These are phyloP conservation scores for Pseudomyrmex cubaensis DNA, from an alignment of 1,140 invertebrate genomes.

Conservation along the genomic window DNA sequence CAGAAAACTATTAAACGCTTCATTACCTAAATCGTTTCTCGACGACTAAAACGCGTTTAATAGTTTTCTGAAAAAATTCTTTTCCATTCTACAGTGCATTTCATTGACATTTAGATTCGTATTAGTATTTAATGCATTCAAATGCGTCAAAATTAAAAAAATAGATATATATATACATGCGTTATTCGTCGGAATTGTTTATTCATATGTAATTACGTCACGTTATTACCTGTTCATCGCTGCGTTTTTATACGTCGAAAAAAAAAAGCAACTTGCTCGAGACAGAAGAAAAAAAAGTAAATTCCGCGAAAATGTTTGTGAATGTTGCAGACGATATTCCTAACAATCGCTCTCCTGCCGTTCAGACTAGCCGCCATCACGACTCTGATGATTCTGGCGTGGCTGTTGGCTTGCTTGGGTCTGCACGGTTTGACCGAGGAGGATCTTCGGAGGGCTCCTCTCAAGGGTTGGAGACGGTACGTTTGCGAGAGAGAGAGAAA, in stretches of 20 bases:
- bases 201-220: too few relatives aligned
- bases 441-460: conserved; percentile 90
- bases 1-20: too few relatives aligned
- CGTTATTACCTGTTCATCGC: too few relatives aligned
- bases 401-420: conserved; percentile 92
- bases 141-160: too few relatives aligned
- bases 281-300: not conserved
- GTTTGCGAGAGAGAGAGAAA: conserved; percentile 20
- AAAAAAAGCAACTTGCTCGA: not conserved
- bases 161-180: too few relatives aligned
- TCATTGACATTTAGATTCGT: not conserved
- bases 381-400: conserved; percentile 91
- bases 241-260: too few relatives aligned
- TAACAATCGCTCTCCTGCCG: conserved; percentile 92
- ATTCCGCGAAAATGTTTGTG: conserved; percentile 50
- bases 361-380: conserved; percentile 91
- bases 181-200: too few relatives aligned
- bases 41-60: not conserved
- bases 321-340: conserved; percentile 89
- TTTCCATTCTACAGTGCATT: not conserved
- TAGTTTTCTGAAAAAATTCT: not conserved
- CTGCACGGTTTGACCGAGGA: conserved; percentile 91
- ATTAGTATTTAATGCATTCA: too few relatives aligned
- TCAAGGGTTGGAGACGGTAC: conserved; percentile 94
- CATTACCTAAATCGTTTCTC: too few relatives aligned